phyloP scores from a whole-genome alignment of 92 coral and sea anemone species.

The Parazoanthus darwini region DNA sequence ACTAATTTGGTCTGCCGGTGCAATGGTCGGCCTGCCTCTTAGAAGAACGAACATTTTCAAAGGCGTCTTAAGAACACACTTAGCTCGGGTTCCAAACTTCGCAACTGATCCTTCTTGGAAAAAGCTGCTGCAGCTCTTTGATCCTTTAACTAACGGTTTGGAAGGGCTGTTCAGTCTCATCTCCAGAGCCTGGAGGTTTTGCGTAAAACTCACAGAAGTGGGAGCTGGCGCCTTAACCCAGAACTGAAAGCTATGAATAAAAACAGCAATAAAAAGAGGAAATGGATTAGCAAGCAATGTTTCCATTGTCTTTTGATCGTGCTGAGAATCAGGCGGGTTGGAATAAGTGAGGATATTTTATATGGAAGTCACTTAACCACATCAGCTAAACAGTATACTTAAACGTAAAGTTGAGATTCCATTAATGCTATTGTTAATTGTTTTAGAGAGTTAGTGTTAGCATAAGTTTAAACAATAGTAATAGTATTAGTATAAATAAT shows the following conservation, averaged over 20 bases:
- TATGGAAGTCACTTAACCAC: no score
- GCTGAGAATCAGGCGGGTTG: no score
- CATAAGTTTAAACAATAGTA: no score
- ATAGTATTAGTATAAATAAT: no score
- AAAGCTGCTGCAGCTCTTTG: conserved; percentile 44
- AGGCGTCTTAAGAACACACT: conserved; percentile 51
- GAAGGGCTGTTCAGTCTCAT: conserved; percentile 48
- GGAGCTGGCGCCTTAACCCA: conserved; percentile 54
- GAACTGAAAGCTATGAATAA: conserved; percentile 43
- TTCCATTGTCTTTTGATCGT: no score
- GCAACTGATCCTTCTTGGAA: conserved; percentile 44
- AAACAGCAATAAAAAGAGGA: no score
- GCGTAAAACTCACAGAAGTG: conserved; percentile 20
- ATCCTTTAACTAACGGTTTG: background rate
- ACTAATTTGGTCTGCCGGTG: conserved; percentile 22
- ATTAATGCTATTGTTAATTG: no score
- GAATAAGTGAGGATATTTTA: no score
- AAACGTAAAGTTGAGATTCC: no score
- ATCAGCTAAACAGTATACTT: no score
- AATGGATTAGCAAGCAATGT: no score
- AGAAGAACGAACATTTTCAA: conserved; percentile 44
- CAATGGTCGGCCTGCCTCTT: conserved; percentile 53
- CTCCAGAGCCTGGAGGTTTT: conserved; percentile 56
- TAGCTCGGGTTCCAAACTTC: conserved; percentile 49
- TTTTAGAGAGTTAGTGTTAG: no score